phyloP scores from a whole-genome alignment of 2,797 vertebrate species.

The Catamblyrhynchus diadema region DNA sequence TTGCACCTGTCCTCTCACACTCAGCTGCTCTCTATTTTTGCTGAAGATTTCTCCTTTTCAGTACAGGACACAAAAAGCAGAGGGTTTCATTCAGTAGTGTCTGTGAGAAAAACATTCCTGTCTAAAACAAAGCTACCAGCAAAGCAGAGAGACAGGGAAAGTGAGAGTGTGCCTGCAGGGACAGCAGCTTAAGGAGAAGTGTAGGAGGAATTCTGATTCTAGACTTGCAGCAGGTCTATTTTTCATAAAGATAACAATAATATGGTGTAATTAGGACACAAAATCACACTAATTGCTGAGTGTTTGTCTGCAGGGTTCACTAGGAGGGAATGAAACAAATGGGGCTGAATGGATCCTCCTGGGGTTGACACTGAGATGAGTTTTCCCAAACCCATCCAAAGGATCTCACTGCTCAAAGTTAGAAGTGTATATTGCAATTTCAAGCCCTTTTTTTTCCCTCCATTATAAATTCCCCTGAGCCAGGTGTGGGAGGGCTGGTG shows the following conservation, averaged over 20 bases:
- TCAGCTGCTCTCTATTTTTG: neutral
- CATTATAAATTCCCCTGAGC: neutral
- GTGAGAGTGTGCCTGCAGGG: neutral
- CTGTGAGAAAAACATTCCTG: neutral
- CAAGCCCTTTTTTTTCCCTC: accelerated
- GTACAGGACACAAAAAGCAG: neutral
- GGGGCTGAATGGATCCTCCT: neutral
- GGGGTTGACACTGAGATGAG: neutral
- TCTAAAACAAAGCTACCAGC: neutral
- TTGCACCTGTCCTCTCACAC: neutral
- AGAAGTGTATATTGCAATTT: neutral
- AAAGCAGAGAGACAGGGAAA: neutral
- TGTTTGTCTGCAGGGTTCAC: neutral
- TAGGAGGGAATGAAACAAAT: neutral
- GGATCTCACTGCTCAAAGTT: neutral
- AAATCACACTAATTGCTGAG: constrained; percentile 16
- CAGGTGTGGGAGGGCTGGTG: neutral
- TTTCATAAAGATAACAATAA: constrained; percentile 50
- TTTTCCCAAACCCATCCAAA: neutral
- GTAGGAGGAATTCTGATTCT: constrained; percentile 27
- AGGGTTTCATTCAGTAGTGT: neutral
- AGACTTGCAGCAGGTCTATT: constrained; percentile 26
- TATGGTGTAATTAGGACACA: neutral
- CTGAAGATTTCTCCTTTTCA: neutral
- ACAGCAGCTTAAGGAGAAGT: constrained; percentile 7